A percentile compares a stretch with the other conserved stretches of the same genome.
phyloP scores from a whole-genome alignment of 2,888 invertebrate species.

The Ochlodes sylvanus region DNA sequence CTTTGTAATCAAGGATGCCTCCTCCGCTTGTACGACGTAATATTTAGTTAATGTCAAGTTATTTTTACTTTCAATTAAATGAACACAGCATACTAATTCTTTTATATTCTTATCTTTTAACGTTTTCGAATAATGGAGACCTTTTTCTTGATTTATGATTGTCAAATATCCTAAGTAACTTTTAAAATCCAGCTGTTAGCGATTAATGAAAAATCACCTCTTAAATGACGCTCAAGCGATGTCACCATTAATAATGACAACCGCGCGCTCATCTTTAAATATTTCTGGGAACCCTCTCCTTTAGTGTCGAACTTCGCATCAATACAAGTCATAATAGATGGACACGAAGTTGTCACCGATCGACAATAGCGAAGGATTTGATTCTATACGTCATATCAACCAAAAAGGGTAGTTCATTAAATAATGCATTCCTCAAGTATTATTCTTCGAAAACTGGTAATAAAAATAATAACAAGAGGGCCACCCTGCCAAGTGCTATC shows the following conservation, averaged over 20 bases:
- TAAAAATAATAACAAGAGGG: slow-evolving; percentile 85
- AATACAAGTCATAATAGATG: slow-evolving; percentile 52
- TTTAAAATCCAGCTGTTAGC: slow-evolving; percentile 35
- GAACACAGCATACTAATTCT: neutral
- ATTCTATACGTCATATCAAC: slow-evolving; percentile 83
- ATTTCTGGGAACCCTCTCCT: slow-evolving; percentile 66
- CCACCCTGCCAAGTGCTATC: slow-evolving; percentile 86
- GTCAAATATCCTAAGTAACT: slow-evolving; percentile 22
- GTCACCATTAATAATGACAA: slow-evolving; percentile 44
- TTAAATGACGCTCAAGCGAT: slow-evolving; percentile 34
- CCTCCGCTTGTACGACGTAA: neutral
- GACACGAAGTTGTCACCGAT: slow-evolving; percentile 79
- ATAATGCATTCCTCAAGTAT: slow-evolving; percentile 84
- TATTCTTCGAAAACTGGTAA: slow-evolving; percentile 84
- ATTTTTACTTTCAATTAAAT: neutral
- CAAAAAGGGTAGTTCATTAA: slow-evolving; percentile 85
- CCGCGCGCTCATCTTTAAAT: slow-evolving; percentile 29
- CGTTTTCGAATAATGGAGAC: slow-evolving; percentile 16
- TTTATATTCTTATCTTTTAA: neutral
- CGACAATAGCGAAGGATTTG: slow-evolving; percentile 81
- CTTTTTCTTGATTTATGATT: slow-evolving; percentile 32
- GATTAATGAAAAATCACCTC: slow-evolving; percentile 37
- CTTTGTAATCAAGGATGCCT: slow-evolving; percentile 45
- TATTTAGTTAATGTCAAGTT: neutral
- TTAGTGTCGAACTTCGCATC: slow-evolving; percentile 45